Evolutionary conservation across 2,888 invertebrate genomes (phyloP), one percentile per base, ranked within the genome.

Genomic region (Malacosoma neustria): DNA sequence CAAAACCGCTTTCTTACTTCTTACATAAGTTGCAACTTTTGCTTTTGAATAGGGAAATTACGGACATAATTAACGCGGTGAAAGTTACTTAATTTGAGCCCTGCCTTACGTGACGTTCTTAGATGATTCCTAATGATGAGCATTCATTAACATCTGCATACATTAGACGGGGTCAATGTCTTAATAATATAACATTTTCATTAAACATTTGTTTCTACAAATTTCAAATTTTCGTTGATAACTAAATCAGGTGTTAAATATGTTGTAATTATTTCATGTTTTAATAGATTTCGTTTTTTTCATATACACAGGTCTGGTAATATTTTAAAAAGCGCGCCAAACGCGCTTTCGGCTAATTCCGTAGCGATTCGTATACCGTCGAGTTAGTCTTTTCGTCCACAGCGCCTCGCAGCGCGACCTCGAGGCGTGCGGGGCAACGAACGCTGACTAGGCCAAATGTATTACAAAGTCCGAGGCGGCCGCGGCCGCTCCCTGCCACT

Each of bases 371-470:
- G 79, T 61, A 48, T 45, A 42, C 35, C 40, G 41, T 65, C 65
- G 68, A 53, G 51, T 38, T 41, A 41, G 49, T 39, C 44, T 51
- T 43, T 47, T 22, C 37, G 42, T 41, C 52, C 53, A 40, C 45
- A 49, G 54, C 51, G 54, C 49, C 49, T 37, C 43, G 51, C 48
- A 42, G 50, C 45, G 44, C 77, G 84, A 74, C 82, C 82, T 82
- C 84, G 81, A 57, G 66, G 59, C 49, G 42, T 54, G 51, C 69
- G 53, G 85, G 82, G 77, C 82, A 84, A 85, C 79, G 81, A 73
- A 73, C 84, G 81, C 76, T 79, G 72, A 84, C 80, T 84, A 82
- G 84, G 82, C 77, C 84, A 80, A 81, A 77, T 74, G 77, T 75
- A 80, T 81, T 84, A 84, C 81, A 81, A 80, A 84, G 84, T 82